Evolutionary conservation across 1,140 invertebrate genomes (phyloP), one percentile per base, ranked within the genome.

Genomic region (Drosophila watanabei): DNA sequence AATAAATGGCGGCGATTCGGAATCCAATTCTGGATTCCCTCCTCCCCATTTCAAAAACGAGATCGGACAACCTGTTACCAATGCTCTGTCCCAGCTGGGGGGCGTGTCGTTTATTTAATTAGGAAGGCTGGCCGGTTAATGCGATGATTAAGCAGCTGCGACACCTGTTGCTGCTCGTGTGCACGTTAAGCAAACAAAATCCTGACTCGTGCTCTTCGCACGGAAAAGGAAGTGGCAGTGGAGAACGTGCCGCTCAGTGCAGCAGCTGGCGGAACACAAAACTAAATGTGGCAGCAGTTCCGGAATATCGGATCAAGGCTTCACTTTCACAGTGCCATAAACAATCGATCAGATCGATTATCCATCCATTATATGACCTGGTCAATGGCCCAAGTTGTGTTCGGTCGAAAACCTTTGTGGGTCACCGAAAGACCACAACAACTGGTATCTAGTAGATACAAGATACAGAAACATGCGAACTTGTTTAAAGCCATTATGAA

Each of bases 141-240:
- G 30, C 57, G 41, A 66, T 60, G n/a, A 66, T 46, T 48, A 61
- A 61, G 24, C 54, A 30, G 39, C 51, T 57, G 32, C 41, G 37
- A 43, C 71, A 73, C 70, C 66, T 73, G 68, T 39, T 32, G 51
- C 13, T 20, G 35, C 37, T n/a, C 48, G 24, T 13, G 6, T 30
- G 48, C 73, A 75, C 49, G 70, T 66, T 58, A 65, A 69, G 52
- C 54, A 79, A 79, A 65, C 41, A 57, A 46, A 45, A 68, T 76
- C 63, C 65, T 64, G 51, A 59, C 60, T 35, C 24, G 59, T 68
- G 33, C 11, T 62, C 18, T 52, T 46, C 51, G 58, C 39, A 45
- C 85, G 85, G 85, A 88, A 88, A 78, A 75, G 68, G 30, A 41
- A 68, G 52, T 78, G 84, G 84, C 80, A 89, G 66, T 78, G 68